Base-by-base conservation (phyloP, 2,888 invertebrate species). In the Acrobasis consociella region DNA sequence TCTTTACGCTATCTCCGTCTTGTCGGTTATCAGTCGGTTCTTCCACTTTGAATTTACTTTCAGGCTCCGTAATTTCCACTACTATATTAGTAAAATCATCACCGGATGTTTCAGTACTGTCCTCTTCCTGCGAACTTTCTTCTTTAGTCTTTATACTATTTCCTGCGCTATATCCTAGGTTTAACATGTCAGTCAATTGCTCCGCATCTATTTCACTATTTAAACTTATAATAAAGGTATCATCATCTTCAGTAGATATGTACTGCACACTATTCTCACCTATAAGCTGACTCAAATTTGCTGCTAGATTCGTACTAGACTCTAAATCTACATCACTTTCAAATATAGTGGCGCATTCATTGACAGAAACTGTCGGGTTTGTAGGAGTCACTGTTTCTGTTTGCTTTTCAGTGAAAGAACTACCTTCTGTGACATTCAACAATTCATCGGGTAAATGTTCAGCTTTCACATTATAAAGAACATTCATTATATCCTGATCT, bases 241-340 rank as follows among this genome's bases (percentile, higher is more conserved):
- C 92, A 65, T 91, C 92, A 11, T 92, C 86, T 64, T 92, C 92
- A 0, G 92, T 91, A 2, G 90, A 91, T 58, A 92, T 87, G 50
- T 92, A 92, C 56, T 91, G 91, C 1, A 92, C 92, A 63, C 72
- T 86, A 65, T 92, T 92, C 64, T 91, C 93, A 0, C 90, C 91
- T 0, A 92, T 92, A 11, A 92, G 65, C 65, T 91, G 92, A 64
- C 90, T 92, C n/a, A 92, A 72, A 73, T 92, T 91, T 0, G 89
- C 91, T 0, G 92, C 89, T 64, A 92, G 74, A 72, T 87, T 89
- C 0, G 89, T 85, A 67, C 92, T 92, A 0, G 88, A 87, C 75
- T 92, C 92, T 63, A 92, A 82, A 72, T 92, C 92, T 0, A 92
- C 90, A 64, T 92, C 92, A 42, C 86, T 91, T 71, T 92, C 92